A percentile compares a stretch with the other conserved stretches of the same genome.
These are phyloP conservation scores for Pithys albifrons DNA, from an alignment of 2,113 vertebrate species.

Conservation along the genomic window DNA sequence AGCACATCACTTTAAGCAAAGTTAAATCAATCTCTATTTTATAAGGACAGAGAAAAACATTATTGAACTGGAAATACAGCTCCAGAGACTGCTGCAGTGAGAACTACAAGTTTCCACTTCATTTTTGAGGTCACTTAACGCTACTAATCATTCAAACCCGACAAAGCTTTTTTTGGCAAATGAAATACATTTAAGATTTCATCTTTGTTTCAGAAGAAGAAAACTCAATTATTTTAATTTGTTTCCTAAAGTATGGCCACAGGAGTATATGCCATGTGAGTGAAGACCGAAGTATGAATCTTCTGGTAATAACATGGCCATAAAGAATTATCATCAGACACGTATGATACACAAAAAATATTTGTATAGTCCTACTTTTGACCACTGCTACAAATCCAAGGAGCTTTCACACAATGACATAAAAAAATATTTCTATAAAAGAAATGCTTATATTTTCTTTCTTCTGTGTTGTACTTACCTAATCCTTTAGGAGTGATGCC, in stretches of 20 bases:
- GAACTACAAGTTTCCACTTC: neutral
- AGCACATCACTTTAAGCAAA: neutral
- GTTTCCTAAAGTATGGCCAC: neutral
- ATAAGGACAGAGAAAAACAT: neutral
- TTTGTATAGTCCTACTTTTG: neutral
- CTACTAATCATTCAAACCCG: neutral
- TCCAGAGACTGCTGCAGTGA: neutral
- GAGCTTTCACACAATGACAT: neutral
- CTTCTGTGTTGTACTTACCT: constrained; percentile 75
- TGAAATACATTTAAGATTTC: neutral
- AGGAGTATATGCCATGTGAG: neutral
- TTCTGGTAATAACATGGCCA: neutral
- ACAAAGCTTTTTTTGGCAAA: neutral
- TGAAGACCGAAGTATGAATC: neutral
- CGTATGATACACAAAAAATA: neutral
- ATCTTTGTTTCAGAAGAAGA: neutral
- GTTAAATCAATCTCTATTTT: neutral
- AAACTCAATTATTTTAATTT: neutral
- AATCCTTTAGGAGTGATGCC: constrained; percentile 89
- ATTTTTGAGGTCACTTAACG: neutral
- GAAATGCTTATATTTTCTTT: neutral
- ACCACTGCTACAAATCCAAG: neutral
- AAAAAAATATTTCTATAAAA: neutral
- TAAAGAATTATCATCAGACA: neutral
- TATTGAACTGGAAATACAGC: neutral